Evolutionary conservation across 2,888 invertebrate genomes (phyloP), one percentile per base, ranked within the genome.

Genomic region (Corbicula japonica): DNA sequence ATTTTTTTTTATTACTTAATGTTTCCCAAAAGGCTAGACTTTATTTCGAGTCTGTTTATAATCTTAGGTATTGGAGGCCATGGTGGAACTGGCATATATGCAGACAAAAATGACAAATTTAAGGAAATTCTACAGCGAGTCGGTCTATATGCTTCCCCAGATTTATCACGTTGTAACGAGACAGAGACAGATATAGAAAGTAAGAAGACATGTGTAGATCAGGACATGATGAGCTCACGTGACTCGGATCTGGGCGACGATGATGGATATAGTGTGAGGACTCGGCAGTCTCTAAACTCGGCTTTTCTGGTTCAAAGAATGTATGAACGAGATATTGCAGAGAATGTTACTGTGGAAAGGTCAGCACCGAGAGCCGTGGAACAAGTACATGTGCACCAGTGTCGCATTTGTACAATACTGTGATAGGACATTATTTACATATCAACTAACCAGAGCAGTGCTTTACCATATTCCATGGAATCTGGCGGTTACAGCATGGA

Each of bases 21-120:
- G n/a, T n/a, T n/a, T n/a, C n/a, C n/a, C n/a, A n/a, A n/a, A n/a
- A n/a, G n/a, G n/a, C n/a, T n/a, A n/a, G n/a, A n/a, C n/a, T n/a
- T n/a, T n/a, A n/a, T n/a, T n/a, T n/a, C n/a, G n/a, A n/a, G n/a
- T n/a, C n/a, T n/a, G n/a, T 15, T 38, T 38, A 12, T 38, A 18
- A 23, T 79, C 81, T 18, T 78, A 92, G 93, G 92, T 66, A 89
- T 93, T 23, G 93, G 93, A 35, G 93, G 93, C n/a, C 93, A 93
- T 80, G 93, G 93, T 21, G 93, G 93, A 1, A 89, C 90, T 32
- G 93, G 93, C 41, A 88, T 92, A 30, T 91, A 92, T 78, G 92
- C 92, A 18, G 93, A 93, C 82, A 84, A 91, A 23, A 88, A 90
- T 66, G 91, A 92, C 80, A 91, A 91, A 74, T 92, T 92, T 82